Evolutionary conservation across 2,113 vertebrate species (phyloP).

Genomic region (Todiramphus saurophagus): DNA sequence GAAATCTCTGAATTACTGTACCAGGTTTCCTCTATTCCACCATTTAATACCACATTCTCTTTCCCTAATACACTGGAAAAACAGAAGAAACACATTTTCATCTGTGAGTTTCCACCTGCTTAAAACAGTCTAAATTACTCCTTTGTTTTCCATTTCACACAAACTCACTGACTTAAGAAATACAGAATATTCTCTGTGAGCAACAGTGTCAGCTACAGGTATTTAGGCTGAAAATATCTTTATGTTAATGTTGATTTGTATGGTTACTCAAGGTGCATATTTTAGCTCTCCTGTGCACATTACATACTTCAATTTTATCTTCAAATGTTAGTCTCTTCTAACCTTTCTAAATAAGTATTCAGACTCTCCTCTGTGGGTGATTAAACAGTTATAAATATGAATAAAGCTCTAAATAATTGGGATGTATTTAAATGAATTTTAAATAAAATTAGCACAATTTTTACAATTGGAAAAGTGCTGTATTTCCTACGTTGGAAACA

Average conservation of each 20-base stretch:
- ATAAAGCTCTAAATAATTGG: constrained; percentile 16
- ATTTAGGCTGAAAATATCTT: background rate
- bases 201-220: background rate
- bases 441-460: background rate
- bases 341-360: constrained; percentile 29
- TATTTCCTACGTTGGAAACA: background rate
- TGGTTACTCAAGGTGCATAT: background rate
- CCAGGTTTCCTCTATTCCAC: background rate
- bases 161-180: background rate
- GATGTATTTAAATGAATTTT: constrained; percentile 20
- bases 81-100: background rate
- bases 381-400: constrained; percentile 28
- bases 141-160: background rate
- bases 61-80: background rate
- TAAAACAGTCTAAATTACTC: background rate
- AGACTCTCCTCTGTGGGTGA: background rate
- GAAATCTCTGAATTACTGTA: background rate
- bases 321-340: constrained; percentile 13
- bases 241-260: background rate
- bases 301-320: background rate
- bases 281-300: constrained; percentile 10
- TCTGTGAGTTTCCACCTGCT: background rate
- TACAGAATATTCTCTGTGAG: background rate
- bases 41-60: background rate
- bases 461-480: background rate